Evolutionary conservation across 2,888 invertebrate species (phyloP).

Genomic region (Eurytoma adleriae): DNA sequence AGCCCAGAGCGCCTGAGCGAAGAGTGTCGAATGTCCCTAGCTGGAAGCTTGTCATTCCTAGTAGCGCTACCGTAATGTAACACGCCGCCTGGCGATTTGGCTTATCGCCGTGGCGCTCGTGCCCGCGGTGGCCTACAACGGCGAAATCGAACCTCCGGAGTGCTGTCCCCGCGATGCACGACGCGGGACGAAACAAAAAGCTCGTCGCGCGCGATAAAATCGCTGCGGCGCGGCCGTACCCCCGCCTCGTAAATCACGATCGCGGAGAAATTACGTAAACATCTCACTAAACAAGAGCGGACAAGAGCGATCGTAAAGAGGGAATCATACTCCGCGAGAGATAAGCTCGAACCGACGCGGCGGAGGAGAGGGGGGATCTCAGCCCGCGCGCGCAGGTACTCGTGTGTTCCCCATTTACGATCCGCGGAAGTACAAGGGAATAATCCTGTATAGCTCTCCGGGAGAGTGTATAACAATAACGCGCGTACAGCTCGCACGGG

Average conservation of each 20-base stretch:
- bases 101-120: slow-evolving; percentile 20
- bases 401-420: slow-evolving; percentile 34
- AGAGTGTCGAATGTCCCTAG: slow-evolving; percentile 16
- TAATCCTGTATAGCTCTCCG: slow-evolving; percentile 24
- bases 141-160: not conserved
- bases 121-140: too few species aligned
- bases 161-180: not conserved
- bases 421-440: slow-evolving; percentile 36
- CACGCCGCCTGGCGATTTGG: slow-evolving; percentile 8
- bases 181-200: slow-evolving; percentile 24
- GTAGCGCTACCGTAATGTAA: slow-evolving; percentile 25
- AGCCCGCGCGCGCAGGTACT: not conserved
- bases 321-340: slow-evolving; percentile 28
- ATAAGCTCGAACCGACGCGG: not conserved
- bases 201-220: slow-evolving; percentile 4
- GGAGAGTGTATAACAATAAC: slow-evolving; percentile 32
- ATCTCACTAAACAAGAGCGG: slow-evolving; percentile 46
- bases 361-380: not conserved
- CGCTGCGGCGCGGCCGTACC: not conserved
- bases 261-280: slow-evolving; percentile 47
- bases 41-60: slow-evolving; percentile 11
- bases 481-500: not conserved
- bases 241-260: slow-evolving; percentile 42
- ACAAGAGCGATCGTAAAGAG: slow-evolving; percentile 45
- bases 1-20: not conserved